A percentile compares a stretch with the other conserved stretches of the same genome.
phyloP scores from a whole-genome alignment of 2,797 vertebrate species.

The Sebastes matsubarae region DNA sequence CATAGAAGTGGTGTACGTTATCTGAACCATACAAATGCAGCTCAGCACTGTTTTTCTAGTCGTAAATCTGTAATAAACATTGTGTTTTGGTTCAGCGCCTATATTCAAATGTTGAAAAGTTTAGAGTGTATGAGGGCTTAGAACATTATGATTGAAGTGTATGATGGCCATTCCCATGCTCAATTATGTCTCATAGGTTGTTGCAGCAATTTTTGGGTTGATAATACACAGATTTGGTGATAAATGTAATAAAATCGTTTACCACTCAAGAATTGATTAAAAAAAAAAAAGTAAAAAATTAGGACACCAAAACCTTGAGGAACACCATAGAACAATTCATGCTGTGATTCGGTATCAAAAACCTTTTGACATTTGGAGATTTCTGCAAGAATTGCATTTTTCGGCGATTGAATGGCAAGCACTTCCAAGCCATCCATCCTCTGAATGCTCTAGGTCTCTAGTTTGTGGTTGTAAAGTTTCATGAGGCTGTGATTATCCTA shows the following conservation, averaged over 20 bases:
- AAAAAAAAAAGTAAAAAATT: not conserved
- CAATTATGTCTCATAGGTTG: not conserved
- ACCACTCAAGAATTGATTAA: not conserved
- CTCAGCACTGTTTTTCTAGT: not conserved
- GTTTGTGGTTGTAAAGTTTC: not conserved
- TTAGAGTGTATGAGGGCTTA: not conserved
- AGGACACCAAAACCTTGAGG: not conserved
- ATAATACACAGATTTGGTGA: too few species aligned
- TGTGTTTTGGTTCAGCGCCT: not conserved
- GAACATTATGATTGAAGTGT: not conserved
- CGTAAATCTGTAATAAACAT: not conserved
- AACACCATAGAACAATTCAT: too few species aligned
- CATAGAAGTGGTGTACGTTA: not conserved
- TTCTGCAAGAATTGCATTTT: not conserved
- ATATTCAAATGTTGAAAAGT: not conserved
- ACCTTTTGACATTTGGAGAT: not conserved
- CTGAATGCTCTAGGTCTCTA: not conserved
- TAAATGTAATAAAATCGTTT: not conserved
- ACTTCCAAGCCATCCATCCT: not conserved
- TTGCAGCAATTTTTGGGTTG: not conserved
- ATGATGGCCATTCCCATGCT: not conserved
- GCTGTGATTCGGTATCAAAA: not conserved
- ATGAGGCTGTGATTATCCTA: not conserved
- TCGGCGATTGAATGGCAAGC: fast-evolving
- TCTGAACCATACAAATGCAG: not conserved